Evolutionary conservation across 2,888 invertebrate species (phyloP).

Genomic region (Oscheius sp.): DNA sequence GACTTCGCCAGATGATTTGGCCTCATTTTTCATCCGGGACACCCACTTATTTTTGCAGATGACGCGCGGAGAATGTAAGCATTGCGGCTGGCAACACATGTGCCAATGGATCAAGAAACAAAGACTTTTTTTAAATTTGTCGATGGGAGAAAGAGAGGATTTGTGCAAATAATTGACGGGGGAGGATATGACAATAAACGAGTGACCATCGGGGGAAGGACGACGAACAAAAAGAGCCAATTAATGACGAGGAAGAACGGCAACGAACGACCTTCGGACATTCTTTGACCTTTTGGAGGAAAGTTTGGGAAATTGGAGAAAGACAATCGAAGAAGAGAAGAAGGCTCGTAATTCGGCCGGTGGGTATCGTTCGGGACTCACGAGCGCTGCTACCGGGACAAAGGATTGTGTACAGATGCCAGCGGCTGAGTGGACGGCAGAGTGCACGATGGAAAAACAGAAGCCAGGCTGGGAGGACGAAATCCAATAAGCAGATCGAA

Average conservation of each 20-base stretch:
- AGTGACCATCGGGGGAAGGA: constrained; percentile 4
- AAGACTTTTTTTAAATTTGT: background rate
- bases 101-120: constrained; percentile 19
- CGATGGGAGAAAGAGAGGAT: background rate
- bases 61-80: background rate
- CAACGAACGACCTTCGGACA: background rate
- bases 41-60: constrained; percentile 21
- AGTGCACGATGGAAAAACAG: constrained; percentile 31
- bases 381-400: constrained; percentile 32
- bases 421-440: constrained; percentile 34
- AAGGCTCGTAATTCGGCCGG: background rate
- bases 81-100: background rate
- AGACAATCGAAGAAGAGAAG: constrained; percentile 1
- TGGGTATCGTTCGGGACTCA: constrained; percentile 18
- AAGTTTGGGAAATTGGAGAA: background rate
- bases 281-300: constrained; percentile 2
- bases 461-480: constrained; percentile 1
- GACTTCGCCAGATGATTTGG: background rate
- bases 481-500: constrained; percentile 14
- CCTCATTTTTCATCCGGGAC: constrained; percentile 2
- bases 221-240: constrained; percentile 19
- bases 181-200: background rate
- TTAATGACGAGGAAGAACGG: background rate
- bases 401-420: constrained; percentile 34
- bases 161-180: constrained; percentile 5